Conservation (phyloP, 1,140 invertebrate species). For the Rhagoletis pomonella region DNA sequence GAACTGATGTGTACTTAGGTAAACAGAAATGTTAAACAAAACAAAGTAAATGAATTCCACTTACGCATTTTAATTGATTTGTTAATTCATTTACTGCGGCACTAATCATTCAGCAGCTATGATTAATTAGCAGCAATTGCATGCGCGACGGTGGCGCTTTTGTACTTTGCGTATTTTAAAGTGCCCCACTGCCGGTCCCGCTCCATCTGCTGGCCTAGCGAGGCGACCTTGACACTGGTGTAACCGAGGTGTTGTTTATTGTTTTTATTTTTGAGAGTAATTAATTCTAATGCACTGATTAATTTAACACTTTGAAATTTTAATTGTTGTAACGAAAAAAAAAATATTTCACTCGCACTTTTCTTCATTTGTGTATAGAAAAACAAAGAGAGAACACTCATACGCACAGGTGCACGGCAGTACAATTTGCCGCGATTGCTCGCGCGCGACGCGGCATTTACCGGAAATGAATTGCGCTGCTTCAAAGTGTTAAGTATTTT, state of each 20-base stretch:
- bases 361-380: background rate
- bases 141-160: background rate
- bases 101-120: slow-evolving; percentile 29
- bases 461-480: background rate
- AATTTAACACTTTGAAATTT: background rate
- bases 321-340: background rate
- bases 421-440: background rate
- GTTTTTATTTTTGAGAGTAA: background rate
- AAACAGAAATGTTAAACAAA: background rate
- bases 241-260: background rate
- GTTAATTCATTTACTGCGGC: slow-evolving; percentile 35
- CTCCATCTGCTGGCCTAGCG: background rate
- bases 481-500: background rate
- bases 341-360: background rate
- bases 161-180: background rate
- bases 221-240: slow-evolving; percentile 6
- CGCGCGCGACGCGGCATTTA: background rate
- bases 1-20: background rate
- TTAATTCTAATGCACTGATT: slow-evolving; percentile 35
- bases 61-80: slow-evolving; percentile 48
- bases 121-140: slow-evolving; percentile 42
- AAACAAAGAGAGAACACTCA: background rate
- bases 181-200: background rate
- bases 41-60: background rate
- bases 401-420: slow-evolving; percentile 31